Conservation (phyloP, 2,888 invertebrate genomes). For the Ctena decussata region DNA sequence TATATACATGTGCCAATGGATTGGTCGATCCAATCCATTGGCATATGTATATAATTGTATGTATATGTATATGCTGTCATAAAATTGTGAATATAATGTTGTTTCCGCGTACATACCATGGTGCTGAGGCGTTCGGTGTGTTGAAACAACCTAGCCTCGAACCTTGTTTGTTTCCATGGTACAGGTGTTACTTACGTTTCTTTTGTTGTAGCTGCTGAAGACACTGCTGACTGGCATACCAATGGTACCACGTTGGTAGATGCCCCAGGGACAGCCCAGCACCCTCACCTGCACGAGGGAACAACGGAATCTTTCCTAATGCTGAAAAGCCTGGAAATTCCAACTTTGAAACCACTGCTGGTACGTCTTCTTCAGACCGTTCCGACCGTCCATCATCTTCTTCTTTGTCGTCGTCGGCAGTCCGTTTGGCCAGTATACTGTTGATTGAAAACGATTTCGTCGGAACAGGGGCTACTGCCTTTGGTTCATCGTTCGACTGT, state of each 20-base stretch:
- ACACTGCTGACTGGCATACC: conserved; percentile 72
- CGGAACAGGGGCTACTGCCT: background rate
- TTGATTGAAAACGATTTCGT: conserved; percentile 79
- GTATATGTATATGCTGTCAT: too few species aligned
- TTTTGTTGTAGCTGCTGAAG: conserved; percentile 60
- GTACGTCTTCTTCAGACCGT: conserved; percentile 51
- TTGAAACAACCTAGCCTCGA: too few species aligned
- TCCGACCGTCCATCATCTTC: conserved; percentile 23
- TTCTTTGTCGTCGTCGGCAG: conserved; percentile 53
- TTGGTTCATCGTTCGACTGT: background rate
- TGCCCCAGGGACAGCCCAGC: conserved; percentile 53
- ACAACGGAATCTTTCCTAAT: background rate
- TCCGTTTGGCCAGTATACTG: conserved; percentile 75
- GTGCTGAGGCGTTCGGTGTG: too few species aligned
- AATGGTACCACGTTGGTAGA: conserved; percentile 72
- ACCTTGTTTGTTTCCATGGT: too few species aligned
- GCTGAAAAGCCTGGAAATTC: conserved; percentile 56
- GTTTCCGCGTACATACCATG: too few species aligned
- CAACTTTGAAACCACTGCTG: conserved; percentile 66
- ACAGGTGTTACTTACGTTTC: background rate
- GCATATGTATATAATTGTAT: too few species aligned
- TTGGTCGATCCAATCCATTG: too few species aligned
- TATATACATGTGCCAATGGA: too few species aligned
- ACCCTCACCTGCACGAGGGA: conserved; percentile 38
- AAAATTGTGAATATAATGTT: too few species aligned